Percentiles rank a stretch among this genome's conserved stretches.
Evolutionary conservation across 2,888 invertebrate genomes (phyloP).

Genomic region (Lycaena phlaeas): DNA sequence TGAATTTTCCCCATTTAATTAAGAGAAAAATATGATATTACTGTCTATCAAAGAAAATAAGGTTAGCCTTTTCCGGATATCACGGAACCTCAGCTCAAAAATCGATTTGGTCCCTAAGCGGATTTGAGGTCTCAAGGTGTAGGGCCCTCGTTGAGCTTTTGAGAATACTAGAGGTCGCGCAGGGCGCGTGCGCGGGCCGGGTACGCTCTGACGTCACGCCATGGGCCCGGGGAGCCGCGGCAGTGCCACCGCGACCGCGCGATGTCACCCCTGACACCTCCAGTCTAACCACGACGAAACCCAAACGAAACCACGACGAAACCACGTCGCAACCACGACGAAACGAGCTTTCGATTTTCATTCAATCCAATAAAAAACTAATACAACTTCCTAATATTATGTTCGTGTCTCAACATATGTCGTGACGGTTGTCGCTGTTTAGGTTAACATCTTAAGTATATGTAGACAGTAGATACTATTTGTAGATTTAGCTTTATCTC

Average conservation of each 20-base stretch:
- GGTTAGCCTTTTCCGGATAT: conserved; percentile 10
- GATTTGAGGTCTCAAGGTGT: conserved; percentile 66
- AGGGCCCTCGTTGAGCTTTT: conserved; percentile 61
- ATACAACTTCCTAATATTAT: conserved; percentile 15
- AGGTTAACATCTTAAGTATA: neutral
- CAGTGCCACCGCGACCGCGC: conserved; percentile 66
- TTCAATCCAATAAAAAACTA: conserved; percentile 35
- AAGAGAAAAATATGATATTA: no score
- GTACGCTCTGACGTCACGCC: conserved; percentile 61
- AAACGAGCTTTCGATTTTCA: conserved; percentile 55
- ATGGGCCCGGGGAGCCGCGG: conserved; percentile 56
- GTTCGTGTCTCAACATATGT: conserved; percentile 12
- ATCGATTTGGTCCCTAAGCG: conserved; percentile 68
- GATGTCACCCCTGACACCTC: conserved; percentile 58
- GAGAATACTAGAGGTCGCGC: conserved; percentile 37
- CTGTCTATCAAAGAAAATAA: neutral
- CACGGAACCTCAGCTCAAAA: conserved; percentile 53
- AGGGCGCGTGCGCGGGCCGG: conserved; percentile 56
- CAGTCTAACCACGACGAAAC: conserved; percentile 43
- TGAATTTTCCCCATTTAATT: no score
- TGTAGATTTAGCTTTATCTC: neutral
- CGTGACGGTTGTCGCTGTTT: conserved; percentile 5
- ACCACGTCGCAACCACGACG: conserved; percentile 45
- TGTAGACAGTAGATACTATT: neutral
- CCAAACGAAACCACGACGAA: conserved; percentile 40